Evolutionary conservation across 2,888 invertebrate species (phyloP).

Genomic region (Itoplectis maculator): DNA sequence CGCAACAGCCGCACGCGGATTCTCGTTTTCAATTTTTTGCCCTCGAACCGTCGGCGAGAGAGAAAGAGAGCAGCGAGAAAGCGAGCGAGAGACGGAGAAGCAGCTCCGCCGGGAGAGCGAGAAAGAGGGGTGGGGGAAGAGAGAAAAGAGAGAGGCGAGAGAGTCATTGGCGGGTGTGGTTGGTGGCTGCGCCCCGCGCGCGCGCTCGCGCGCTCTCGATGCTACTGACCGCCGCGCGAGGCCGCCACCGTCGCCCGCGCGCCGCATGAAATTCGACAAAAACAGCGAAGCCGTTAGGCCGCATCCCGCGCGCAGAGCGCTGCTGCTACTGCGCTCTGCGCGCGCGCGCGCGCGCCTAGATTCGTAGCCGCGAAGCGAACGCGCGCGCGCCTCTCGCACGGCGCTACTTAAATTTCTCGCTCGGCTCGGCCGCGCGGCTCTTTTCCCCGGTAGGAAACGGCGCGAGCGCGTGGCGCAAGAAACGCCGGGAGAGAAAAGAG

Average conservation of each 20-base stretch:
- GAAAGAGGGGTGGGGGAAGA: no score
- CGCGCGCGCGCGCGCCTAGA: conserved; percentile 37
- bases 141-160: conserved; percentile 64
- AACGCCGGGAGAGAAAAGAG: conserved; percentile 51
- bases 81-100: conserved; percentile 34
- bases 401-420: conserved; percentile 13
- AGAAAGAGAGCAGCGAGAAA: conserved; percentile 28
- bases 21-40: conserved; percentile 77
- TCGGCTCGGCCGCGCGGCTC: no score
- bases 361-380: conserved; percentile 41
- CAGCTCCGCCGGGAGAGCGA: conserved; percentile 27
- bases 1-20: conserved; percentile 78
- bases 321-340: neutral
- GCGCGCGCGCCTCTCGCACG: no score
- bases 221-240: conserved; percentile 7
- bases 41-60: conserved; percentile 57
- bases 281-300: conserved; percentile 79
- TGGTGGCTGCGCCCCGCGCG: no score
- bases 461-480: no score
- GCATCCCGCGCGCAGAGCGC: conserved; percentile 20
- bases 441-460: neutral
- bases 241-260: conserved; percentile 56
- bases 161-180: conserved; percentile 65
- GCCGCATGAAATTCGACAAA: conserved; percentile 78
- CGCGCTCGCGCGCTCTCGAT: conserved; percentile 21